These are phyloP conservation scores for Gymnoscelis rufifasciata DNA, from an alignment of 2,888 invertebrate species.

Conservation along the genomic window DNA sequence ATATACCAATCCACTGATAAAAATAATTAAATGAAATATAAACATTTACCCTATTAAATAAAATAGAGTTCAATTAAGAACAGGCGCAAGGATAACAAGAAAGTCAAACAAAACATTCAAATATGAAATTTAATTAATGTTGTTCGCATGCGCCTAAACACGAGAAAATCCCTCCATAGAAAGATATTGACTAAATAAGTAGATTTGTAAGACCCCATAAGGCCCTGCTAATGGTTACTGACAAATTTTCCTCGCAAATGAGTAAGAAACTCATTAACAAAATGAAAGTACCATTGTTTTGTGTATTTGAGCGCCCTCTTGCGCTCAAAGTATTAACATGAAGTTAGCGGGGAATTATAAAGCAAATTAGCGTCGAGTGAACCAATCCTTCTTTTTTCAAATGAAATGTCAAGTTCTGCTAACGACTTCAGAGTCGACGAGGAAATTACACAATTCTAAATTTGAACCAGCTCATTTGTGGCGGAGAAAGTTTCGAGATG, in stretches of 20 bases:
- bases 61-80: not conserved
- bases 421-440: slow-evolving; percentile 45
- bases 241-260: slow-evolving; percentile 3
- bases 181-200: not conserved
- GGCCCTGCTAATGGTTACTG: slow-evolving; percentile 1
- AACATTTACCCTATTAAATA: too few relatives aligned
- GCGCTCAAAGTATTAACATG: slow-evolving; percentile 5
- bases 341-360: slow-evolving; percentile 27
- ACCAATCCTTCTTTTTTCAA: slow-evolving; percentile 57
- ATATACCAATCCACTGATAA: too few relatives aligned
- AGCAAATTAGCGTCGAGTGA: slow-evolving; percentile 50
- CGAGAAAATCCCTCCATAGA: not conserved
- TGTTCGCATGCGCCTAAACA: not conserved
- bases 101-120: too few relatives aligned
- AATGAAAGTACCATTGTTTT: slow-evolving; percentile 9
- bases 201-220: slow-evolving; percentile 3
- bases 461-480: slow-evolving; percentile 15
- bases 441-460: slow-evolving; percentile 20
- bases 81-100: too few relatives aligned
- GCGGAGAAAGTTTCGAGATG: slow-evolving; percentile 10
- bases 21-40: too few relatives aligned
- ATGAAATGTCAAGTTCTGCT: slow-evolving; percentile 60
- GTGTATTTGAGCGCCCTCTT: slow-evolving; percentile 10
- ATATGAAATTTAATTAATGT: not conserved
- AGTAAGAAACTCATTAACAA: slow-evolving; percentile 6